phyloP scores from a whole-genome alignment of 92 coral and sea anemone genomes.

The Nematostella vectensis region DNA sequence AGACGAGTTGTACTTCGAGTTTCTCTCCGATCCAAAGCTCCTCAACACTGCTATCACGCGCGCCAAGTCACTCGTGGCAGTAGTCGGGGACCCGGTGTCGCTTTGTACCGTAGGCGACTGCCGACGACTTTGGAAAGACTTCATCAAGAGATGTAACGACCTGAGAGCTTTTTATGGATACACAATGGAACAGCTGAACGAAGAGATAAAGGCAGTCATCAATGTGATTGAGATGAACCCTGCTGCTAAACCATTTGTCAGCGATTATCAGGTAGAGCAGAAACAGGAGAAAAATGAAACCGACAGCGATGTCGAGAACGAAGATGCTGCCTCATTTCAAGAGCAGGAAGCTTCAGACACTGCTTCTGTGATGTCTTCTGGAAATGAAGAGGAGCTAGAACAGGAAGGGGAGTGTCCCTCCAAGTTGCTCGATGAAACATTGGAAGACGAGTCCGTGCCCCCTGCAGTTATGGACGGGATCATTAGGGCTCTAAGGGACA shows the following conservation, averaged over 20 bases:
- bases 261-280: background rate
- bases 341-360: background rate
- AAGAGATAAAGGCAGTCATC: constrained; percentile 25
- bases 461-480: constrained; percentile 55
- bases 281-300: too few relatives aligned
- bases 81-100: constrained; percentile 88
- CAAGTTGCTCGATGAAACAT: constrained; percentile 16
- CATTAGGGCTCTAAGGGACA: constrained; percentile 49
- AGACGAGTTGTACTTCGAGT: constrained; percentile 51
- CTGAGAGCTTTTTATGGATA: constrained; percentile 53
- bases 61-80: constrained; percentile 84
- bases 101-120: constrained; percentile 86
- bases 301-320: background rate
- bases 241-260: constrained; percentile 44
- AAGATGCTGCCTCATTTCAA: background rate
- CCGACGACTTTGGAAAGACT: constrained; percentile 62
- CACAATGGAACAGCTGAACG: constrained; percentile 32
- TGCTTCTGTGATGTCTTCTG: too few relatives aligned
- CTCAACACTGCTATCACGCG: constrained; percentile 90
- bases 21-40: constrained; percentile 68
- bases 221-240: constrained; percentile 49
- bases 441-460: constrained; percentile 44
- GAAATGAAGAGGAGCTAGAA: too few relatives aligned
- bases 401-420: constrained; percentile 4
- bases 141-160: constrained; percentile 49